Base-by-base conservation (phyloP, 2,888 invertebrate genomes). In the Eupeodes latifasciatus region DNA sequence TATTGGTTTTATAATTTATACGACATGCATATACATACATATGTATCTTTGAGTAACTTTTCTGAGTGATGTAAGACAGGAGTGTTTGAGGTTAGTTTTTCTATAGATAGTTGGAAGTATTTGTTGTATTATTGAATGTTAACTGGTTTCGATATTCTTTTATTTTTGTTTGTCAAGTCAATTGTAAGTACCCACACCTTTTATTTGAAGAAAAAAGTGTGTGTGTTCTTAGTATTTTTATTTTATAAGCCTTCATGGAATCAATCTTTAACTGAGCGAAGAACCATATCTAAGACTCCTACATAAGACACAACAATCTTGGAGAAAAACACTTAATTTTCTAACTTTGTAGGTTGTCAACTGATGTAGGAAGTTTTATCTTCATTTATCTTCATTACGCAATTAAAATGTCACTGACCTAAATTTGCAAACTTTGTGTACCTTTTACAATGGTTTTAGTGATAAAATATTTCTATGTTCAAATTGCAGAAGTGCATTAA, bases 111-210 rank as follows among this genome's bases (percentile, higher is more conserved):
- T n/a, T 61, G 53, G 2, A n/a, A 3, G 5, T 53, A 16, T 64
- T 12, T 12, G 19, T 40, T 44, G 16, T 44, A 0, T 66, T 44
- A 0, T 66, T 34, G 44, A 51, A 51, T 57, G 51, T 40, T 36
- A 71, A 55, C 71, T 19, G 55, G 71, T 55, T 71, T 55, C 14
- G 69, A 69, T 69, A 14, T 57, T 71, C 53, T 69, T 44, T 19
- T 14, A 9, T 57, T 57, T 55, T 53, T 12, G 55, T 72, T 72
- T 59, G 72, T 59, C 47, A 57, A 59, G 12, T 19, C 10, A 47
- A 9, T 12, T 5, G 19, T 12, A 57, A 16, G 40, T 72, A 47
- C 59, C 57, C 72, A 59, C 72, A 72, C 72, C 34, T 27, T 27
- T 47, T 6, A 59, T 5, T n/a, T 16, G 3, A 19, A 9, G 4